A percentile compares a stretch with the other conserved stretches of the same genome.
phyloP scores from a whole-genome alignment of 2,113 vertebrate species.

The Oryzias woworae region DNA sequence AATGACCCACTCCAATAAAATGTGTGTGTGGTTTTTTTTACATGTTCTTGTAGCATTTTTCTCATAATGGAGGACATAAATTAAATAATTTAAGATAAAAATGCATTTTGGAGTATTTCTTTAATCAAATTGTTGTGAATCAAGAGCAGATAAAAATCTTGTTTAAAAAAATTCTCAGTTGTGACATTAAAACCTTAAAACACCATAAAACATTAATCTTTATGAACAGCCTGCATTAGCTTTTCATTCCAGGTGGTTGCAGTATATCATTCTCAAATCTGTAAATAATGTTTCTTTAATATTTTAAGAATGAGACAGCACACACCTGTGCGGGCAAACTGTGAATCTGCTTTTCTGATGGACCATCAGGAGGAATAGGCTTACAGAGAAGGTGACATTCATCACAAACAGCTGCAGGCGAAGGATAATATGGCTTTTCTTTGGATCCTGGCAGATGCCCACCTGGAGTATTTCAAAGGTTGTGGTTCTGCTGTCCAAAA shows the following conservation, averaged over 20 bases:
- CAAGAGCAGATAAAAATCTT: too few species aligned
- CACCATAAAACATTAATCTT: neutral
- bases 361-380: constrained; percentile 13
- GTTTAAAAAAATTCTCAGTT: too few species aligned
- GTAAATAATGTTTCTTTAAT: constrained; percentile 3
- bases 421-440: constrained; percentile 43
- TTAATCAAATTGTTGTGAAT: too few species aligned
- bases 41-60: too few species aligned
- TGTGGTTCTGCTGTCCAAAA: constrained; percentile 13
- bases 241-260: neutral
- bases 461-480: constrained; percentile 5
- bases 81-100: too few species aligned
- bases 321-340: constrained; percentile 6
- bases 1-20: too few species aligned
- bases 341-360: constrained; percentile 24
- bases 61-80: too few species aligned
- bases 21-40: too few species aligned
- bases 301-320: constrained; percentile 10
- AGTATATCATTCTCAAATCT: neutral
- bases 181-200: neutral
- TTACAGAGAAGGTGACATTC: constrained; percentile 44
- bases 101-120: too few species aligned
- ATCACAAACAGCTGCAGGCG: constrained; percentile 34
- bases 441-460: constrained; percentile 36
- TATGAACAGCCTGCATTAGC: neutral